phyloP scores from a whole-genome alignment of 2,888 invertebrate genomes.

The Seira sanloemensis region DNA sequence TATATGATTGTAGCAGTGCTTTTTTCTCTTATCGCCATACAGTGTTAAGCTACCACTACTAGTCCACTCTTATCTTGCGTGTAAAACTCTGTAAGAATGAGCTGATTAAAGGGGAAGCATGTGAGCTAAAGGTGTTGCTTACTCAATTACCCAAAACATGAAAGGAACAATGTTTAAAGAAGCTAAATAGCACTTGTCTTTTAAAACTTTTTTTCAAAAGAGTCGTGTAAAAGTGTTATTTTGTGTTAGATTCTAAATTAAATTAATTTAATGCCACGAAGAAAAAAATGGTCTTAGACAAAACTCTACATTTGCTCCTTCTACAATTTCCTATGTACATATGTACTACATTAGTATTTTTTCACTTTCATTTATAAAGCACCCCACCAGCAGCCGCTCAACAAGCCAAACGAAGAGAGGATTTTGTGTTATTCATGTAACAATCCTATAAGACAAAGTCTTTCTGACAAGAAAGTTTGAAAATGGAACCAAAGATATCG shows the following conservation, averaged over 20 bases:
- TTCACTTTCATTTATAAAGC: neutral
- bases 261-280: neutral
- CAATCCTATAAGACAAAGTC: too few species aligned
- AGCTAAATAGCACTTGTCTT: conserved; percentile 1
- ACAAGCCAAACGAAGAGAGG: neutral
- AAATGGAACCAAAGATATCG: too few species aligned
- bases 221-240: conserved; percentile 4
- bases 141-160: neutral
- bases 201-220: neutral
- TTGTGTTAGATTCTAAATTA: conserved; percentile 4
- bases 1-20: conserved; percentile 4
- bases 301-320: neutral
- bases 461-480: too few species aligned
- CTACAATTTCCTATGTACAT: neutral
- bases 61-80: neutral
- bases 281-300: neutral
- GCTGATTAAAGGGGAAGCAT: neutral
- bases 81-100: neutral
- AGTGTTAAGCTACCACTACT: neutral
- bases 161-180: conserved; percentile 3
- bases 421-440: neutral
- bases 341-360: neutral
- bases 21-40: neutral
- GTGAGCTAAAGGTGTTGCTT: neutral
- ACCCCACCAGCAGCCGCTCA: neutral